These are phyloP conservation scores for Procapra przewalskii DNA, from an alignment of 2,113 vertebrate genomes.

Conservation along the genomic window DNA sequence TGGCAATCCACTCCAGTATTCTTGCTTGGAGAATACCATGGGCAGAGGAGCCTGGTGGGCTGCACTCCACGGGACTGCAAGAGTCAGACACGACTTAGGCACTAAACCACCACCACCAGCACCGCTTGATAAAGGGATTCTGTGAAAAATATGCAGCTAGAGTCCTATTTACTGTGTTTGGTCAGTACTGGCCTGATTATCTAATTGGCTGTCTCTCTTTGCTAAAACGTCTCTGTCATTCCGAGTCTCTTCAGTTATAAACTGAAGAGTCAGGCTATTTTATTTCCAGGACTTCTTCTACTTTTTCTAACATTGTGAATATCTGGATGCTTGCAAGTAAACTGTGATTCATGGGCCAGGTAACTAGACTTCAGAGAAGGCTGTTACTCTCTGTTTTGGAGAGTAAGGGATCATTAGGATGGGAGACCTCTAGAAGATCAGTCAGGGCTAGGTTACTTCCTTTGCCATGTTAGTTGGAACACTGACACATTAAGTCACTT, in stretches of 20 bases:
- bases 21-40: background rate
- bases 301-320: background rate
- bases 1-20: background rate
- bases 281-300: background rate
- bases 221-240: background rate
- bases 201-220: background rate
- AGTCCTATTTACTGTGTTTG: background rate
- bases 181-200: background rate
- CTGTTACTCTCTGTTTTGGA: background rate
- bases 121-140: background rate
- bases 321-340: background rate
- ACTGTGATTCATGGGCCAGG: background rate
- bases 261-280: background rate
- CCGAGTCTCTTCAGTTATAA: background rate
- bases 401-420: background rate
- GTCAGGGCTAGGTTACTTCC: background rate
- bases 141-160: background rate
- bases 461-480: background rate
- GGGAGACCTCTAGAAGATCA: background rate
- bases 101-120: background rate
- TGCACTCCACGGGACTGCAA: background rate
- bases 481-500: background rate
- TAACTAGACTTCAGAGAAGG: background rate
- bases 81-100: rapidly evolving
- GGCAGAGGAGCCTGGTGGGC: background rate